Evolutionary conservation across 2,797 vertebrate species (phyloP).

Genomic region (Pogoniulus pusillus): DNA sequence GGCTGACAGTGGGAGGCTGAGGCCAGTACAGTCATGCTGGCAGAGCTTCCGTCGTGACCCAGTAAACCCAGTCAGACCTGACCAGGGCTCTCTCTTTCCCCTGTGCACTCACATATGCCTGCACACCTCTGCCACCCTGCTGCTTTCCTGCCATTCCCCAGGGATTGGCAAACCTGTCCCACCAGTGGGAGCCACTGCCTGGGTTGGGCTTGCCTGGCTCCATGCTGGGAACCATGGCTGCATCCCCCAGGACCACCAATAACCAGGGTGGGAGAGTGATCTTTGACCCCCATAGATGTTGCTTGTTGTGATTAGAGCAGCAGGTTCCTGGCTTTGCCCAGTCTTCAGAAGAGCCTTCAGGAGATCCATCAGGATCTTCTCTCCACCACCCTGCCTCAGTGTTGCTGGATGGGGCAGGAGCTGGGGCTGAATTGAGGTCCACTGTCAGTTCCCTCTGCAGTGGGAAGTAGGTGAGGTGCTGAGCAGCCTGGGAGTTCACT

Average conservation of each 20-base stretch:
- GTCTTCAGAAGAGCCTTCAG: accelerated
- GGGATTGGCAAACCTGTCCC: background rate
- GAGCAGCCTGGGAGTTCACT: background rate
- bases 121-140: background rate
- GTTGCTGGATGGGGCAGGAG: accelerated
- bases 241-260: accelerated
- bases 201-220: background rate
- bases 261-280: background rate
- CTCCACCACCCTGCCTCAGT: background rate
- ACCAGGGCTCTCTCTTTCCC: background rate
- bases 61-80: constrained; percentile 68
- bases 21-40: constrained; percentile 36
- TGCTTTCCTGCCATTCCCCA: background rate
- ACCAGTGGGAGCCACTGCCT: accelerated
- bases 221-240: accelerated
- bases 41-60: constrained; percentile 34
- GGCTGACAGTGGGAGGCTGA: constrained; percentile 39
- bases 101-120: background rate
- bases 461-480: background rate
- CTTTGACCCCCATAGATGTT: background rate
- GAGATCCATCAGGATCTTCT: accelerated
- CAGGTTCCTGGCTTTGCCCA: background rate
- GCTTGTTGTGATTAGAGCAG: accelerated
- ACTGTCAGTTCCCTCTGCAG: accelerated
- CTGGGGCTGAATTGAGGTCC: background rate